A percentile compares a stretch with the other conserved stretches of the same genome.
These are phyloP conservation scores for Onychomys torridus DNA, from an alignment of 2,797 vertebrate species.

Conservation along the genomic window DNA sequence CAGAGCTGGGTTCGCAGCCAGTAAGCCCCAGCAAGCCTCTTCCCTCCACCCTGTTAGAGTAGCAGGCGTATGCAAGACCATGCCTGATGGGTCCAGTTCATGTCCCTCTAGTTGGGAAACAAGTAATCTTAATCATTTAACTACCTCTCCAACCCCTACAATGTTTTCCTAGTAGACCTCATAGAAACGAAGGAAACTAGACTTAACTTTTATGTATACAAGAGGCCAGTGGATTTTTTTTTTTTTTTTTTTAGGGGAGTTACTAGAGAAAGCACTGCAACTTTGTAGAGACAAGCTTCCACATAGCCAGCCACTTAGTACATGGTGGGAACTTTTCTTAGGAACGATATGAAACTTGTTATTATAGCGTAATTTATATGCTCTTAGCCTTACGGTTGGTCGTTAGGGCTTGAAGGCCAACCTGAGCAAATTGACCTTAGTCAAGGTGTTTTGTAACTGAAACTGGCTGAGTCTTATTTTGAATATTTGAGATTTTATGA, in stretches of 20 bases:
- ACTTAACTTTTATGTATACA: not conserved
- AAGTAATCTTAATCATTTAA: not conserved
- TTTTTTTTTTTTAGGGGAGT: not conserved
- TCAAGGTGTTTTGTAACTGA: not conserved
- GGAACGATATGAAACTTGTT: not conserved
- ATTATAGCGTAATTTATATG: not conserved
- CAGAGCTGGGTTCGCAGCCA: not conserved
- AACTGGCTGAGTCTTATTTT: not conserved
- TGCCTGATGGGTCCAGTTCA: not conserved
- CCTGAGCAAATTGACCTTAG: not conserved
- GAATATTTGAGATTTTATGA: not conserved
- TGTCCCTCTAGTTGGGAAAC: not conserved
- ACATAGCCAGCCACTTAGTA: not conserved
- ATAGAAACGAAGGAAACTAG: conserved; percentile 30
- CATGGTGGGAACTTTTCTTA: not conserved
- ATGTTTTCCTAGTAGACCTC: not conserved
- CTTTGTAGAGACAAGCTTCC: not conserved
- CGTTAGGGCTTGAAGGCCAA: not conserved
- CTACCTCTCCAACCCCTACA: not conserved
- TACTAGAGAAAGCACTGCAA: not conserved
- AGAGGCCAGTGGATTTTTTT: not conserved
- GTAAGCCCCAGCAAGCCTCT: not conserved
- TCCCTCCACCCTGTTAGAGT: not conserved
- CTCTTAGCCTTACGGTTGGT: not conserved
- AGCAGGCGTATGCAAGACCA: not conserved